These are phyloP conservation scores for Zootoca vivipara DNA, from an alignment of 2,113 vertebrate species.

Conservation along the genomic window DNA sequence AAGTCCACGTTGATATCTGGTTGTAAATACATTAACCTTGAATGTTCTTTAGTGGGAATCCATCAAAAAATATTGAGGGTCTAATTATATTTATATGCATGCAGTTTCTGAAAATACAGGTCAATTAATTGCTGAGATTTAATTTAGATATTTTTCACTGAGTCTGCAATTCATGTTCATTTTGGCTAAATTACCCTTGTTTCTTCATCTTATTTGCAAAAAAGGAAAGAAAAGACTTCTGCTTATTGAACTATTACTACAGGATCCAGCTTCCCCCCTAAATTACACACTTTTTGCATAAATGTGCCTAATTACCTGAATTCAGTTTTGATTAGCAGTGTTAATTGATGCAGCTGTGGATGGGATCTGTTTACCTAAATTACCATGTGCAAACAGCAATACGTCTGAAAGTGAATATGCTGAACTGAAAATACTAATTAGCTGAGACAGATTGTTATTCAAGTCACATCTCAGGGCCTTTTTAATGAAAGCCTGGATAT, in stretches of 20 bases:
- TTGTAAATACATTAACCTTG: slow-evolving; percentile 63
- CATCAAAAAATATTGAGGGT: slow-evolving; percentile 62
- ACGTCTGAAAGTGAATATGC: slow-evolving; percentile 84
- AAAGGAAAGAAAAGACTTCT: slow-evolving; percentile 51
- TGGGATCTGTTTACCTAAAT: slow-evolving; percentile 88
- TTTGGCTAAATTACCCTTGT: slow-evolving; percentile 69
- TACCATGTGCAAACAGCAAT: slow-evolving; percentile 89
- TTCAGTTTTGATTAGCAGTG: slow-evolving; percentile 90
- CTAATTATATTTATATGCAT: slow-evolving; percentile 67
- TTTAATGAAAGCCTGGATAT: slow-evolving; percentile 83
- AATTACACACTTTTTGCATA: slow-evolving; percentile 87
- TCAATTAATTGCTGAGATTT: slow-evolving; percentile 77
- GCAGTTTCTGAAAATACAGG: slow-evolving; percentile 74
- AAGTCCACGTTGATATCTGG: slow-evolving; percentile 45
- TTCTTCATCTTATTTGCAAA: slow-evolving; percentile 73
- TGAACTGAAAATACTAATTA: slow-evolving; percentile 90
- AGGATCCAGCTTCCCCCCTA: slow-evolving; percentile 76
- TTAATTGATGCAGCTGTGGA: slow-evolving; percentile 90
- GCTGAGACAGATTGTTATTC: slow-evolving; percentile 86
- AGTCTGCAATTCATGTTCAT: slow-evolving; percentile 60
- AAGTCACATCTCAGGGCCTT: slow-evolving; percentile 81
- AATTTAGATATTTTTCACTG: slow-evolving; percentile 75
- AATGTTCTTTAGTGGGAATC: slow-evolving; percentile 56
- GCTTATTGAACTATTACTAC: slow-evolving; percentile 81
- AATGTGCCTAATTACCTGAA: slow-evolving; percentile 89